Evolutionary conservation across 2,888 invertebrate species (phyloP).

Genomic region (Byasa hedistus): DNA sequence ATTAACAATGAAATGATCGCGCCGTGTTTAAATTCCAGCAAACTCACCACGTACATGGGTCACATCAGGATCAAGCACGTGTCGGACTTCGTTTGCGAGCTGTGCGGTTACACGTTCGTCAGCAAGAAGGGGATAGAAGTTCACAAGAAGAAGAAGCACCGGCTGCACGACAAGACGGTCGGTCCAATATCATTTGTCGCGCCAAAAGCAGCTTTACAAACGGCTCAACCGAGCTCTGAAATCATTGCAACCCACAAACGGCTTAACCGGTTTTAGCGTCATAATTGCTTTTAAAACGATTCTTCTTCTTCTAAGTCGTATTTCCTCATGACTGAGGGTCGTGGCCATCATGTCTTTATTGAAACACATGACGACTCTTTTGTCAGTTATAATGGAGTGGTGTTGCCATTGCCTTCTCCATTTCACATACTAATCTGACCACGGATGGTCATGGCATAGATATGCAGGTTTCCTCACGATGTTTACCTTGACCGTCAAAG

Average conservation of each 20-base stretch:
- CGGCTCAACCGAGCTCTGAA: background rate
- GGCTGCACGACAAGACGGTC: constrained; percentile 49
- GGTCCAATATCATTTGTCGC: constrained; percentile 27
- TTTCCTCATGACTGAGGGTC: no score
- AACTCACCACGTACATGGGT: constrained; percentile 61
- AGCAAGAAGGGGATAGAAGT: constrained; percentile 50
- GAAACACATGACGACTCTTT: no score
- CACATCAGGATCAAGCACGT: constrained; percentile 53
- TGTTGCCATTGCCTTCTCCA: no score
- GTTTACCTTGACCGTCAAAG: no score
- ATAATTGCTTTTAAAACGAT: background rate
- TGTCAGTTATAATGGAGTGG: no score
- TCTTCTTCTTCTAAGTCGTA: no score
- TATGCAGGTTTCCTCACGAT: no score
- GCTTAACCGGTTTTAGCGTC: background rate
- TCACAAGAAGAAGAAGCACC: constrained; percentile 68
- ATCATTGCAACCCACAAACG: background rate
- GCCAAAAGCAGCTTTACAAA: background rate
- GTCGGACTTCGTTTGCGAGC: constrained; percentile 49
- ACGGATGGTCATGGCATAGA: no score
- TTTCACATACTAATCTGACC: no score
- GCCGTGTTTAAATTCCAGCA: no score
- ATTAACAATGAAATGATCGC: no score
- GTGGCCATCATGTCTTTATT: no score
- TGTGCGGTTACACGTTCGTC: constrained; percentile 51